Conservation (phyloP, 2,797 vertebrate genomes). For the Rallus crepitans region DNA sequence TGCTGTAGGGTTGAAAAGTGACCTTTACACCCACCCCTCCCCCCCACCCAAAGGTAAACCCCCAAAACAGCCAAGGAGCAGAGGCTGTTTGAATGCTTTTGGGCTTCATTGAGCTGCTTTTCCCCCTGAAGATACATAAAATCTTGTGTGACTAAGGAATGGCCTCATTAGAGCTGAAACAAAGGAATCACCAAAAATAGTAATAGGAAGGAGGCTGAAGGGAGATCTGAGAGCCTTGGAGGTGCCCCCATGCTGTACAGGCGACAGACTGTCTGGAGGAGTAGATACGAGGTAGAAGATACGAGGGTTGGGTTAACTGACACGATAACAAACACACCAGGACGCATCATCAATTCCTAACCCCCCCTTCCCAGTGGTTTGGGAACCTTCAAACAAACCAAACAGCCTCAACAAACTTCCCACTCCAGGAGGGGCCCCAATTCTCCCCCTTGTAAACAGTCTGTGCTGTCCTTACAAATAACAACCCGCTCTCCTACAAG, state of each 20-base stretch:
- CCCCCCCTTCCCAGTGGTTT: not conserved
- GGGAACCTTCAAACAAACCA: not conserved
- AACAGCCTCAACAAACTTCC: not conserved
- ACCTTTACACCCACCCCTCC: not conserved
- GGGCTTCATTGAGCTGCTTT: too few species aligned
- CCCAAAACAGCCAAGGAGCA: not conserved
- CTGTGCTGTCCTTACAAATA: not conserved
- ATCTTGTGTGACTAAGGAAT: rapidly evolving
- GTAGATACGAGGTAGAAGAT: not conserved
- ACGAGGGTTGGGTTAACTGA: rapidly evolving
- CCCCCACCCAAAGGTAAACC: too few species aligned
- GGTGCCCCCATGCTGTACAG: not conserved
- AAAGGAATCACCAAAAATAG: not conserved
- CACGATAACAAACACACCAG: not conserved
- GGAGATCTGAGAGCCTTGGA: not conserved
- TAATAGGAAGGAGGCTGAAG: not conserved
- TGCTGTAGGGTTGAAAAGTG: rapidly evolving
- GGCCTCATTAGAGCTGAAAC: not conserved
- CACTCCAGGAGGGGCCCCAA: not conserved
- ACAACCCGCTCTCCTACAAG: rapidly evolving
- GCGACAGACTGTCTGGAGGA: not conserved
- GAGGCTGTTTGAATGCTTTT: too few species aligned
- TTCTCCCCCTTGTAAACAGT: not conserved
- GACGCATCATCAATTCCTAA: not conserved
- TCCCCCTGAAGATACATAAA: not conserved